Evolutionary conservation across 2,113 vertebrate genomes (phyloP).

Genomic region (Lamprotornis superbus): DNA sequence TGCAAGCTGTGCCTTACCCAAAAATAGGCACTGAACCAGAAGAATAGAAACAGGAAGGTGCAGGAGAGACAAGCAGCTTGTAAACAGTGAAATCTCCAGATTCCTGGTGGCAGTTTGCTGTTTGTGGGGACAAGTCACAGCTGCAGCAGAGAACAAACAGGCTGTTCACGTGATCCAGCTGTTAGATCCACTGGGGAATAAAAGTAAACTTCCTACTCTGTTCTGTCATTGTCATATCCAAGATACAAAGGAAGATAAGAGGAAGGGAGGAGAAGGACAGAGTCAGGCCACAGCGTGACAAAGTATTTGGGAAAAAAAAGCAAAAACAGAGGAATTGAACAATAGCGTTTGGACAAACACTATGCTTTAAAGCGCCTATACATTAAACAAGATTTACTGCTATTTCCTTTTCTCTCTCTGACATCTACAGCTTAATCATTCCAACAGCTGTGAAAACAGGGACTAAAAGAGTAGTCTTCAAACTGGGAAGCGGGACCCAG

Average conservation of each 20-base stretch:
- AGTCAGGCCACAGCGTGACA: not conserved
- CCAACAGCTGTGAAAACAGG: constrained; percentile 61
- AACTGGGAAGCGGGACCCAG: not conserved
- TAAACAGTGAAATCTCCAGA: not conserved
- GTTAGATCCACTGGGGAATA: not conserved
- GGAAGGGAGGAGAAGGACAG: not conserved
- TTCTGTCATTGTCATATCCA: not conserved
- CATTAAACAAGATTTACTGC: constrained; percentile 44
- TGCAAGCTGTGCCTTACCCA: constrained; percentile 12
- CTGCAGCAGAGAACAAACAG: not conserved
- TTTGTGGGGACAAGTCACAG: not conserved
- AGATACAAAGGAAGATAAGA: constrained; percentile 20
- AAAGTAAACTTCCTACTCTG: not conserved
- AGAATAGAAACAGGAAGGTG: not conserved
- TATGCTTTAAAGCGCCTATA: constrained; percentile 31
- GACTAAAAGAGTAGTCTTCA: not conserved
- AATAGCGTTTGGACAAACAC: not conserved
- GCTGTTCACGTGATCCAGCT: not conserved
- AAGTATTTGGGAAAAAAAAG: not conserved
- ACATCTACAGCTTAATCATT: constrained; percentile 25
- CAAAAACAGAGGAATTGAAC: not conserved
- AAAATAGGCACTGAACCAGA: constrained; percentile 18
- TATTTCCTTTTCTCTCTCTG: constrained; percentile 15
- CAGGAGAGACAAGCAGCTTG: not conserved
- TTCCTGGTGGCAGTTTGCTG: not conserved